A percentile compares a stretch with the other conserved stretches of the same genome.
Conservation (phyloP, 2,888 invertebrate species). For the Girardia tigrina region DNA sequence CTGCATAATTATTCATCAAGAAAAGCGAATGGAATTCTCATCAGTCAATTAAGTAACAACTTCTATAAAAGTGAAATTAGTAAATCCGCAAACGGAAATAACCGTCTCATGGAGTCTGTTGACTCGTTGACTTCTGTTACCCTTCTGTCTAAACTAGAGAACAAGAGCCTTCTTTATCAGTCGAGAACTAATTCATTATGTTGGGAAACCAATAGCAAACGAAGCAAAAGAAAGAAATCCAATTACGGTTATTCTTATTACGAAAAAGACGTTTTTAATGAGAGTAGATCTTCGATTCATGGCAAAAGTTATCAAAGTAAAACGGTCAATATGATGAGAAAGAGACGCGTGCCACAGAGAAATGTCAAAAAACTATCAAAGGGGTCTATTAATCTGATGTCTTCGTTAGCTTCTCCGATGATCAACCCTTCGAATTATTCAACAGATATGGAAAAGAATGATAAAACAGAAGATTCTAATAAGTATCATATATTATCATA, state of each 20-base stretch:
- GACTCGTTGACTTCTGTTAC: background rate
- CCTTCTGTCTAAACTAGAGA: background rate
- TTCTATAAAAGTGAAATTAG: background rate
- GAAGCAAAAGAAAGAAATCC: background rate
- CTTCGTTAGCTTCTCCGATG: background rate
- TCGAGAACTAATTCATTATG: background rate
- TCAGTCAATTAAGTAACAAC: conserved; percentile 9
- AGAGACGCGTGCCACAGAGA: background rate
- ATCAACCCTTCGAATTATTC: background rate
- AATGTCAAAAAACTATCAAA: background rate
- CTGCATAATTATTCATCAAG: background rate
- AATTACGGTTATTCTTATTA: background rate
- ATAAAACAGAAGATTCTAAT: background rate
- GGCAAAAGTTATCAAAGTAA: background rate
- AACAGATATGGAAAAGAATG: background rate
- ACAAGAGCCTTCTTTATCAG: background rate
- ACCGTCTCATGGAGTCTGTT: background rate
- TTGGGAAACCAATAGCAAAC: background rate
- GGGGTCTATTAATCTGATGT: too few relatives aligned
- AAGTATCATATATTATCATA: conserved; percentile 26
- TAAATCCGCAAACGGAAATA: background rate
- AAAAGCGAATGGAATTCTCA: background rate
- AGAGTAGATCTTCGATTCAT: background rate
- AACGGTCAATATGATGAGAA: background rate
- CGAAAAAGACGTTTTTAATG: background rate